Evolutionary conservation across 2,888 invertebrate species (phyloP).

Genomic region (Leucoptera coffeella): DNA sequence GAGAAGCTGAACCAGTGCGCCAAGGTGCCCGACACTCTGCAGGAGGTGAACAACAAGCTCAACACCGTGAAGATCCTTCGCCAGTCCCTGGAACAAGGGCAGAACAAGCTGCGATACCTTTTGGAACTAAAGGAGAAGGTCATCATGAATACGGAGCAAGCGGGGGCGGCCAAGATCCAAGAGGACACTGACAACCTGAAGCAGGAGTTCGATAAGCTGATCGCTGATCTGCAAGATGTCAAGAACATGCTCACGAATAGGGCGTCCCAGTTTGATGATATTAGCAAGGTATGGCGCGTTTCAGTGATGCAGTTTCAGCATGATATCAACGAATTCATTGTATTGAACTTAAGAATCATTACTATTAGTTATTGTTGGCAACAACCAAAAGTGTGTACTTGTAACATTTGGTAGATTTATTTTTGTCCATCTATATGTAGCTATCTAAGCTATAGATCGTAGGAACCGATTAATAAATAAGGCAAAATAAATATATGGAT

Average conservation of each 20-base stretch:
- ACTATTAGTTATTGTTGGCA: no score
- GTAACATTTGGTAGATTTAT: no score
- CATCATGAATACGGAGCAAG: conserved; percentile 85
- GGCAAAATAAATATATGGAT: no score
- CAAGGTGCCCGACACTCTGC: conserved; percentile 72
- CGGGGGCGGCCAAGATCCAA: conserved; percentile 82
- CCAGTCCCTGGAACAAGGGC: conserved; percentile 89
- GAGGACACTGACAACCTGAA: conserved; percentile 87
- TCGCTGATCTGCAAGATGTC: conserved; percentile 74
- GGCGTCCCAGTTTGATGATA: conserved; percentile 77
- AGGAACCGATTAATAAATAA: no score
- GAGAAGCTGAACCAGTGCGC: conserved; percentile 79
- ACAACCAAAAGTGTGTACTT: no score
- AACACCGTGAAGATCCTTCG: conserved; percentile 81
- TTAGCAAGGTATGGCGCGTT: conserved; percentile 81
- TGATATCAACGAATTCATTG: no score
- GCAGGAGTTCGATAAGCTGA: conserved; percentile 83
- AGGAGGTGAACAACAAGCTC: conserved; percentile 80
- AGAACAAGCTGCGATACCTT: conserved; percentile 62
- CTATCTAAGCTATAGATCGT: no score
- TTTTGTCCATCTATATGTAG: no score
- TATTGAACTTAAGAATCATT: no score
- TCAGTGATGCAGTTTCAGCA: no score
- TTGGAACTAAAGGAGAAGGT: conserved; percentile 89
- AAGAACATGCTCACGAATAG: conserved; percentile 69